These are phyloP conservation scores for Ophonus ardosiacus DNA, from an alignment of 2,888 invertebrate genomes.

Conservation along the genomic window DNA sequence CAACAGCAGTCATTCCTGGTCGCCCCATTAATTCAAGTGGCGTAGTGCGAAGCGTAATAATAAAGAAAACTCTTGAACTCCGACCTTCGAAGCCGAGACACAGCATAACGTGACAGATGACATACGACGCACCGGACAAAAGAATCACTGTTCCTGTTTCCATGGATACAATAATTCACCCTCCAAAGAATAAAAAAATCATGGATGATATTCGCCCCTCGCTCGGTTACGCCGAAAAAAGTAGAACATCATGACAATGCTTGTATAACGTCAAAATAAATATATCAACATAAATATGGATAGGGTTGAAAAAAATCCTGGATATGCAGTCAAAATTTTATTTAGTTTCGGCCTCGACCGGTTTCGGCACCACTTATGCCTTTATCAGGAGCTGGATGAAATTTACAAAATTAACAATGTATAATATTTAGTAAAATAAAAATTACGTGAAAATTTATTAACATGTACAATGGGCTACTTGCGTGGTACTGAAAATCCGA, in stretches of 20 bases:
- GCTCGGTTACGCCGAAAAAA: background rate
- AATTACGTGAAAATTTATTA: too few species aligned
- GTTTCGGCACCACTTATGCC: too few species aligned
- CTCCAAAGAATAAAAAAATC: background rate
- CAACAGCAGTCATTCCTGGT: background rate
- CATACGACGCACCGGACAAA: background rate
- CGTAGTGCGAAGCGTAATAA: slow-evolving; percentile 3
- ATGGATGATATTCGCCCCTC: background rate
- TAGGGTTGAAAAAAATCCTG: too few species aligned
- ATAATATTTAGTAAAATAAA: too few species aligned
- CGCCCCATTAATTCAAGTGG: slow-evolving; percentile 10
- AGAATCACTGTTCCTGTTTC: slow-evolving; percentile 3
- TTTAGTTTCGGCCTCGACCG: too few species aligned
- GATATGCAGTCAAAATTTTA: too few species aligned
- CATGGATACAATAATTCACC: background rate
- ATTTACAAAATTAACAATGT: too few species aligned
- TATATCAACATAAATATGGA: too few species aligned
- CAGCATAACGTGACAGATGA: background rate
- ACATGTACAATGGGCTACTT: too few species aligned
- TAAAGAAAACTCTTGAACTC: slow-evolving; percentile 8
- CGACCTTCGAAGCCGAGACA: background rate
- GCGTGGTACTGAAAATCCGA: too few species aligned
- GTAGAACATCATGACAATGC: background rate
- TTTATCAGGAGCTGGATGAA: too few species aligned
- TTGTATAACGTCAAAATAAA: too few species aligned